A percentile compares a stretch with the other conserved stretches of the same genome.
phyloP scores from a whole-genome alignment of 2,888 invertebrate genomes.

The Drosophila seclusa region DNA sequence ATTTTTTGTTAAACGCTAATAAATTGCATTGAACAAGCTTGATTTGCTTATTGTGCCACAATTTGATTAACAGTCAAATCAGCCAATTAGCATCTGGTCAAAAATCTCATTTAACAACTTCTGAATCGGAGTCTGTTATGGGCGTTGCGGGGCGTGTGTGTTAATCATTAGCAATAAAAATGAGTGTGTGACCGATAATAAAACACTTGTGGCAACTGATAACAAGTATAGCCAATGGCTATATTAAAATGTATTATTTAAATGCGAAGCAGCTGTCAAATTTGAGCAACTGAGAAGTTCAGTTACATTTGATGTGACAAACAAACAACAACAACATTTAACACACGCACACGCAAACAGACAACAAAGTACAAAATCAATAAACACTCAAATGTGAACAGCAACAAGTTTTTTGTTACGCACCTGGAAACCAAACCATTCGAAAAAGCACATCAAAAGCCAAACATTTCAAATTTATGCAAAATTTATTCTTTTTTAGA shows the following conservation, averaged over 20 bases:
- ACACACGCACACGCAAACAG: not conserved
- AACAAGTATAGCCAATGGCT: not conserved
- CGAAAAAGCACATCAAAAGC: not conserved
- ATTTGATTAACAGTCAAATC: conserved; percentile 57
- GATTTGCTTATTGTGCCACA: conserved; percentile 11
- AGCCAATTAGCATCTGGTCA: conserved; percentile 55
- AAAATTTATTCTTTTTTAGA: conserved; percentile 29
- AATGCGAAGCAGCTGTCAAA: conserved; percentile 18
- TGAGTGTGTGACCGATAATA: conserved; percentile 38
- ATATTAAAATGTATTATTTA: conserved; percentile 8
- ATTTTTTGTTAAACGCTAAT: conserved; percentile 9
- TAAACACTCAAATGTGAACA: conserved; percentile 7
- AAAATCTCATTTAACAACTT: conserved; percentile 11
- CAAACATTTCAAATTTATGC: not conserved
- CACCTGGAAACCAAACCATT: not conserved
- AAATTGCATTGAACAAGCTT: conserved; percentile 6
- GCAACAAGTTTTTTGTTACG: conserved; percentile 33
- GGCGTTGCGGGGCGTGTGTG: not conserved
- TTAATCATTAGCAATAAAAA: conserved; percentile 37
- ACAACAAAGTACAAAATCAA: conserved; percentile 22
- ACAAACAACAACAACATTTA: not conserved
- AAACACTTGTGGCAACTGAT: conserved; percentile 25
- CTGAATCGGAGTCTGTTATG: not conserved
- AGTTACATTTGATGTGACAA: not conserved
- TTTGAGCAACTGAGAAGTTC: not conserved